A percentile compares a stretch with the other conserved stretches of the same genome.
These are phyloP conservation scores for Trichomycterus rosablanca DNA, from an alignment of 2,113 vertebrate genomes.

Conservation along the genomic window DNA sequence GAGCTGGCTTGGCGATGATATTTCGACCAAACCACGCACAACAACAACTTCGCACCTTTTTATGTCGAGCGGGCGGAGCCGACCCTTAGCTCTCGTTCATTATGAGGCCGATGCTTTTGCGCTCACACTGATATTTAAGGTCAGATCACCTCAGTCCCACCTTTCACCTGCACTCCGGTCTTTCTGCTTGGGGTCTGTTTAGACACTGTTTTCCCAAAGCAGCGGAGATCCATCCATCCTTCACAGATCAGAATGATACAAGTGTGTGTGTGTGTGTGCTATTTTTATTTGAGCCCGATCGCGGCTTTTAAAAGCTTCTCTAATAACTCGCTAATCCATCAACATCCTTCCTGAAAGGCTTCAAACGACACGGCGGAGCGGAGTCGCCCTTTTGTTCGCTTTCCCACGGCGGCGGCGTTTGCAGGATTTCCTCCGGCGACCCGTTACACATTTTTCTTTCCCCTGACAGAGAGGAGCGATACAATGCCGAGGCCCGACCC, in stretches of 20 bases:
- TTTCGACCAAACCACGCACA: too few species aligned
- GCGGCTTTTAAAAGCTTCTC: neutral
- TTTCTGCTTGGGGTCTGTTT: constrained; percentile 4
- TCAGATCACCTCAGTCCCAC: too few species aligned
- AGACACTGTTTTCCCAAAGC: neutral
- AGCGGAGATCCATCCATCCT: neutral
- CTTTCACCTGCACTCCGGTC: constrained; percentile 27
- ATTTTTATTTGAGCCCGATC: neutral
- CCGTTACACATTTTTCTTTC: neutral
- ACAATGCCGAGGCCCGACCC: neutral
- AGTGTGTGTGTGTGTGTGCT: neutral
- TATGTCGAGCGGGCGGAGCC: too few species aligned
- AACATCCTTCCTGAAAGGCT: neutral
- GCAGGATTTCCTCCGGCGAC: constrained; percentile 5
- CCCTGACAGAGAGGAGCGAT: constrained; percentile 1
- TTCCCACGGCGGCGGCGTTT: constrained; percentile 4
- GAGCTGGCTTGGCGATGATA: too few species aligned
- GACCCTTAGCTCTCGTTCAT: too few species aligned
- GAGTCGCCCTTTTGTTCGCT: neutral
- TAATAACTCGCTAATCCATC: neutral
- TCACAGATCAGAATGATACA: constrained; percentile 55
- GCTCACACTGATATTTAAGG: too few species aligned
- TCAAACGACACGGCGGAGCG: neutral
- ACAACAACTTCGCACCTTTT: too few species aligned
- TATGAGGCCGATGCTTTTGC: too few species aligned